These are phyloP conservation scores for Microtus oregoni DNA, from an alignment of 2,113 vertebrate genomes.

Conservation along the genomic window DNA sequence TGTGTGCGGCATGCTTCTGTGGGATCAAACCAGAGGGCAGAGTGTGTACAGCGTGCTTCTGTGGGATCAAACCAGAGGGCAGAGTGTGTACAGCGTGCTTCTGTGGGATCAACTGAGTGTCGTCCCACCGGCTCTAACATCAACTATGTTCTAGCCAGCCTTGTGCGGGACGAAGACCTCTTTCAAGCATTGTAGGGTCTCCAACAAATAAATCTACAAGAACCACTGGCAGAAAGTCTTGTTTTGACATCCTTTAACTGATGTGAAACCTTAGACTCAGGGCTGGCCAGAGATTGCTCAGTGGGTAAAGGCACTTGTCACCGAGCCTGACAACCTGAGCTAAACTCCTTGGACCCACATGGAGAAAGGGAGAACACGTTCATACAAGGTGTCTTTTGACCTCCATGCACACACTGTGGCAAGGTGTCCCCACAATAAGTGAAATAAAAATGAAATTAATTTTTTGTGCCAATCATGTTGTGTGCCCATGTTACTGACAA, in stretches of 20 bases:
- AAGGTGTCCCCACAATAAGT: neutral
- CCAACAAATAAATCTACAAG: neutral
- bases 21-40: neutral
- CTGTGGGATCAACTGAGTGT: neutral
- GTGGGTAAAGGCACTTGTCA: neutral
- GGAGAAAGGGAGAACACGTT: neutral
- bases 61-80: neutral
- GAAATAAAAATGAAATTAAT: neutral
- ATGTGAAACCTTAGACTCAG: neutral
- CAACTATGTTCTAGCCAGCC: neutral
- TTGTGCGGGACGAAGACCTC: neutral
- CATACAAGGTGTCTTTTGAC: neutral
- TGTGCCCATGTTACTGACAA: neutral
- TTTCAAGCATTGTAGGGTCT: neutral
- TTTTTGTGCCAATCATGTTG: neutral
- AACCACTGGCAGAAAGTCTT: neutral
- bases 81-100: neutral
- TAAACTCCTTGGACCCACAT: neutral
- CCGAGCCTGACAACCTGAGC: neutral
- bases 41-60: neutral
- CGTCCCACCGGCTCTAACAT: neutral
- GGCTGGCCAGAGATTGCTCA: neutral
- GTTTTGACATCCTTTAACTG: neutral
- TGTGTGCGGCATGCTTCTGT: neutral
- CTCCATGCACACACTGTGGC: neutral